Percentiles rank a stretch among this genome's conserved stretches.
phyloP scores from a whole-genome alignment of 2,797 vertebrate genomes.

The Cryptoblepharus egeriae region DNA sequence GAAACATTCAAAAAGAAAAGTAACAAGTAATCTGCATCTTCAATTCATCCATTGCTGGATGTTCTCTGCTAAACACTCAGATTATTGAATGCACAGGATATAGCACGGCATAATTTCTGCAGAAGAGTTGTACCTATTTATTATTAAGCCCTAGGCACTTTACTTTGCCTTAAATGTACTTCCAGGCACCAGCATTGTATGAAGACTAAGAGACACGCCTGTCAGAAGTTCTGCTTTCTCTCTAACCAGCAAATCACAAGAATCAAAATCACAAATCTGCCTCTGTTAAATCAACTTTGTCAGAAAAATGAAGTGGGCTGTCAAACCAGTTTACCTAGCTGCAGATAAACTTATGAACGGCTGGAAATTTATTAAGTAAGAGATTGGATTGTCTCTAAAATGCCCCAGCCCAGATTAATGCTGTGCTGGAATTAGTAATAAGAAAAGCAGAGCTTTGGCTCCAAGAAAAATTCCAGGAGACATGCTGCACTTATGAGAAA shows the following conservation, averaged over 20 bases:
- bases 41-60: background rate
- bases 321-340: conserved; percentile 66
- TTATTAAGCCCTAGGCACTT: conserved; percentile 19
- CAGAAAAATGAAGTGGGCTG: conserved; percentile 58
- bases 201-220: conserved; percentile 13
- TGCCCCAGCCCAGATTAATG: background rate
- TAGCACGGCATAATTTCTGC: conserved; percentile 22
- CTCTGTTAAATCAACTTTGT: conserved; percentile 47
- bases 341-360: background rate
- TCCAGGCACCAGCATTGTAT: conserved; percentile 22
- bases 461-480: too few relatives aligned
- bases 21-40: background rate
- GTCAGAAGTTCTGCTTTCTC: conserved; percentile 47
- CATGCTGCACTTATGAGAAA: background rate
- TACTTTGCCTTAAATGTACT: conserved; percentile 14
- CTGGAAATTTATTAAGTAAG: background rate
- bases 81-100: conserved; percentile 15
- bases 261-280: background rate
- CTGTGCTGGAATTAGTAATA: background rate
- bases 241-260: conserved; percentile 51
- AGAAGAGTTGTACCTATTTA: background rate
- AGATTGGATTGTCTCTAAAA: conserved; percentile 1
- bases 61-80: background rate
- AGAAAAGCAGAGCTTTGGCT: background rate
- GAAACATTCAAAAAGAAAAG: background rate